Evolutionary conservation across 2,888 invertebrate species (phyloP).

Genomic region (Tanypteryx hageni): DNA sequence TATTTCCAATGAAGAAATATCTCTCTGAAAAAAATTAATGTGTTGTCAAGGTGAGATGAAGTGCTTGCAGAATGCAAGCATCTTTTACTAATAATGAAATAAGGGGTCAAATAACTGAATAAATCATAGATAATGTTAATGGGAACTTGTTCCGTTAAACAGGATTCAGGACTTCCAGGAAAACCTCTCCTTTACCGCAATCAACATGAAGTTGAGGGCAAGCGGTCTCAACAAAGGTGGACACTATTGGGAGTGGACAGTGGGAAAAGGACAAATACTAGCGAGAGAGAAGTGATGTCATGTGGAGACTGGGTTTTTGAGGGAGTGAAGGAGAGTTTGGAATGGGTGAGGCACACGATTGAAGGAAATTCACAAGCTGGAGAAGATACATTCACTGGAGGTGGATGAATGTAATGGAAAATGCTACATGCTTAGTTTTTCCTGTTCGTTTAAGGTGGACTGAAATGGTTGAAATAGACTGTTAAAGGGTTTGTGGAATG

Average conservation of each 20-base stretch:
- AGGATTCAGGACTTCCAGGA: conserved; percentile 39
- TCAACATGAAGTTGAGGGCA: neutral
- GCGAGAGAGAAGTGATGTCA: neutral
- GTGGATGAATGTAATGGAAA: neutral
- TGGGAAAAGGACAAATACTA: neutral
- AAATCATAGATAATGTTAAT: no score
- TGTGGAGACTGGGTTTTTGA: conserved; percentile 42
- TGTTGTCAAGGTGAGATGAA: no score
- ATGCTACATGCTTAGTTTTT: no score
- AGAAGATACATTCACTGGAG: neutral
- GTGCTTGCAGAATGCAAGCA: no score
- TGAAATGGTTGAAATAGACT: neutral
- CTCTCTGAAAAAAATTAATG: no score
- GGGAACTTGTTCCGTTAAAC: no score
- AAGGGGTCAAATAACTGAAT: no score
- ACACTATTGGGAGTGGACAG: conserved; percentile 38
- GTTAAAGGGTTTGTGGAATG: neutral
- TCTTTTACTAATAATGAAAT: no score
- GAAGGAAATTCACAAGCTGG: conserved; percentile 39
- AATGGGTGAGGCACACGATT: conserved; percentile 37
- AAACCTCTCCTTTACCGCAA: neutral
- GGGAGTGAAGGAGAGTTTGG: conserved; percentile 39
- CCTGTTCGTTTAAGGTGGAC: neutral
- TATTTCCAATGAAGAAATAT: no score
- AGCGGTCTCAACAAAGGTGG: neutral